Conservation (phyloP, 2,888 invertebrate species). For the Troilus luridus region DNA sequence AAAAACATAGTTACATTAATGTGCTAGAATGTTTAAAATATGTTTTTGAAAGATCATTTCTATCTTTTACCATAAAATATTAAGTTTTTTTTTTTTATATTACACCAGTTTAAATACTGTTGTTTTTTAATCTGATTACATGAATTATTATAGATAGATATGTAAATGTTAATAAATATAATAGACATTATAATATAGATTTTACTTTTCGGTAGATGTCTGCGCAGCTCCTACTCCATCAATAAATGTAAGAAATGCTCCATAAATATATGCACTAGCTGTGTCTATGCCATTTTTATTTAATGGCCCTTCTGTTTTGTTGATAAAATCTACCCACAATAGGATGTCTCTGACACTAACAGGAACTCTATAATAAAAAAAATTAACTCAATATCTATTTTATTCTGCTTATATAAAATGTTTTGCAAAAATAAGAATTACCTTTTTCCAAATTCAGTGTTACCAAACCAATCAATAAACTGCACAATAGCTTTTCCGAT, state of each 20-base stretch:
- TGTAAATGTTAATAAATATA: not conserved
- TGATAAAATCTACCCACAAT: constrained; percentile 93
- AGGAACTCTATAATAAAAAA: constrained; percentile 76
- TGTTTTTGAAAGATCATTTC: no score
- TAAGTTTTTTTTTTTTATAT: no score
- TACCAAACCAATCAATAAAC: constrained; percentile 84
- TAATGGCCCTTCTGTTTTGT: constrained; percentile 71
- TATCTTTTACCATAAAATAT: no score
- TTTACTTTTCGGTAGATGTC: constrained; percentile 78
- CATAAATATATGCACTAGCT: constrained; percentile 85
- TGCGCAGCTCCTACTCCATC: constrained; percentile 90
- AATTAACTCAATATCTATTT: not conserved
- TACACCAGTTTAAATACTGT: no score
- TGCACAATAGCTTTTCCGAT: constrained; percentile 82
- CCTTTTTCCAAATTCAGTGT: constrained; percentile 78
- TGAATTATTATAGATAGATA: no score
- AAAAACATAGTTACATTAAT: not conserved
- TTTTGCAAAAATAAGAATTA: constrained; percentile 65
- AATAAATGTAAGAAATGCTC: constrained; percentile 90
- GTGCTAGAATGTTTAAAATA: no score
- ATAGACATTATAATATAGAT: constrained; percentile 62
- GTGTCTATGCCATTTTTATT: constrained; percentile 69
- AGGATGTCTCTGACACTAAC: constrained; percentile 93
- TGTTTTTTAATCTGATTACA: no score
- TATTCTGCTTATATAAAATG: not conserved